Base-by-base conservation (phyloP, 2,888 invertebrate species). In the Lamellibrachia columna region DNA sequence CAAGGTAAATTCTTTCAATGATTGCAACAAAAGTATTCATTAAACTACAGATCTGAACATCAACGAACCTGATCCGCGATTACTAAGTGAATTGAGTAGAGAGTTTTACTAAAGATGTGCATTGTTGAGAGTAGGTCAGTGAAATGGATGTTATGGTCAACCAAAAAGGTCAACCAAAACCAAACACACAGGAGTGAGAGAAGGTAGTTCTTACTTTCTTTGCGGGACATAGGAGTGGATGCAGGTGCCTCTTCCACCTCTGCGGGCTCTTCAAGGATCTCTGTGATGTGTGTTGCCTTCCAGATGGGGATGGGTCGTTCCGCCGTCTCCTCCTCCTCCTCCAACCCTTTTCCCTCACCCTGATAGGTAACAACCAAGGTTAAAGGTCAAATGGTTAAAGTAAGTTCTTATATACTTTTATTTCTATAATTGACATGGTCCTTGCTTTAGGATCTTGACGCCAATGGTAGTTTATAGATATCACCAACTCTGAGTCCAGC, bases 251-350 rank as follows among this genome's bases (percentile, higher is more conserved):
- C 95, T 53, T 95, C 94, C 28, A 95, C 95, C n/a, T 96, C 95
- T 9, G 95, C 95, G 58, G 95, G 95, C 91, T 95, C 95, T n/a
- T 96, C 94, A 52, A 95, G 94, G 92, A 96, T 95, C 60, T 95
- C 95, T 28, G 95, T 95, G 90, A 96, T 95, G 52, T 93, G 93
- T 40, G 95, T 95, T 40, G 96, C 96, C 93, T 95, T 95, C 96
- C 96, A 96, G 93, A 96, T 96, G 28, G 96, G 95, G 8, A 96
- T 94, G 22, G 96, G 94, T 92, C 95, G 95, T 8, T 95, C 94
- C 92, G 94, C 94, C 6, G 94, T 94, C 91, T 96, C 96, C 92
- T 96, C 94, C n/a, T 95, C 95, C 28, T 94, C 94, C 52, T 92
- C 94, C 90, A 92, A 52, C 15, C 28, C 75, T 40, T 92, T 91